A percentile compares a stretch with the other conserved stretches of the same genome.
phyloP scores from a whole-genome alignment of 2,888 invertebrate genomes.

The Labia minor region DNA sequence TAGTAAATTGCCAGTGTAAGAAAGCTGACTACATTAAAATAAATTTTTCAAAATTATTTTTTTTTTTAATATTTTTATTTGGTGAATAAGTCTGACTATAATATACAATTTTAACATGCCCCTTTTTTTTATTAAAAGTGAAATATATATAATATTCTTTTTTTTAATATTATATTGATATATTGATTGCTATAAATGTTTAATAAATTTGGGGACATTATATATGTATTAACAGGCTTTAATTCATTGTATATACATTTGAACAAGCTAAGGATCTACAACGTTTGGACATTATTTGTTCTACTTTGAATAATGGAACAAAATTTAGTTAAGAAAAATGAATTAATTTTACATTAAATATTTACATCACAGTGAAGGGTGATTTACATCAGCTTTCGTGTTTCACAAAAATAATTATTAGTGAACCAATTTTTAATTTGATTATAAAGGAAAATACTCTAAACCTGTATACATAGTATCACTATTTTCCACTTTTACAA shows the following conservation, averaged over 20 bases:
- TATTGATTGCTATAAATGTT: not conserved
- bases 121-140: not conserved
- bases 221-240: conserved; percentile 26
- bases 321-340: not conserved
- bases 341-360: not conserved
- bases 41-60: too few species aligned
- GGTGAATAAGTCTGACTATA: not conserved
- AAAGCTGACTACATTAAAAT: too few species aligned
- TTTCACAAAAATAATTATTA: conserved; percentile 5
- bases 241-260: conserved; percentile 23
- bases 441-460: not conserved
- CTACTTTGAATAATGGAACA: not conserved
- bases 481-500: not conserved
- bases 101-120: conserved; percentile 7
- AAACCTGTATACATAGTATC: conserved; percentile 1
- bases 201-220: conserved; percentile 18
- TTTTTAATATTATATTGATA: not conserved
- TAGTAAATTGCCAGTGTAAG: too few species aligned
- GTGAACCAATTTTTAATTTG: not conserved
- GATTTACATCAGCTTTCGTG: not conserved
- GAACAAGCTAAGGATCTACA: not conserved
- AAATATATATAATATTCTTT: not conserved
- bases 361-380: not conserved
- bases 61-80: too few species aligned
- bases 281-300: not conserved